Evolutionary conservation across 2,113 vertebrate genomes (phyloP), one percentile per base, ranked within the genome.

Genomic region (Leucopternis melanops): DNA sequence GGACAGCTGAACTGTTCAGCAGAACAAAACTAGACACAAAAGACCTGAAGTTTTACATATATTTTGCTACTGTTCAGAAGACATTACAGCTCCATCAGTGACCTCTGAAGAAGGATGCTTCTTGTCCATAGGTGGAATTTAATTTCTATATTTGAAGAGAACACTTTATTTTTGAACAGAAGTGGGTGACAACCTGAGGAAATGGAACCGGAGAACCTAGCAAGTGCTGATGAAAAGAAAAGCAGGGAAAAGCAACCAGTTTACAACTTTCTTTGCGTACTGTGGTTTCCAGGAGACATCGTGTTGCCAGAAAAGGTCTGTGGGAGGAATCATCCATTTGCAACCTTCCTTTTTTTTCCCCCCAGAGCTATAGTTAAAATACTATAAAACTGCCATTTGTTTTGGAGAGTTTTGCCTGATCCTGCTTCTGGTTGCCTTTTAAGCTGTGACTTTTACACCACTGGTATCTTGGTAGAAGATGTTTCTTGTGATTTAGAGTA

Each of bases 121-220:
- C 27, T 52, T 69, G 7, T 69, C 61, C 44, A 57, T 25, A 69
- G 11, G 2, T 63, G 19, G 40, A 85, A 75, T 69, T 74, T 74
- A 34, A 44, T 72, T 89, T 89, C 47, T 59, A 0, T 47, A 18
- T 91, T 71, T 72, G 66, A 72, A 82, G 21, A 69, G 14, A 29
- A 44, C 4, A 9, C 6, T 90, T 55, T 44, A 2, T 4, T 47
- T 88, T 81, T 87, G 8, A 59, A 62, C 19, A 52, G 17, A 73
- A 81, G 50, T 40, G 32, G 21, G 16, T n/a, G 26, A 80, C 44
- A 91, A 79, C 9, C 5, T 16, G 59, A 83, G 29, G 22, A 86
- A 91, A 84, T 32, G 38, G 70, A 81, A 52, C 3, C 0, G 0
- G 16, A 69, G 23, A 88, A 52, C 5, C 11, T n/a, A 32, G n/a